Conservation (phyloP, 1,140 invertebrate species). For the Vanessa atalanta region DNA sequence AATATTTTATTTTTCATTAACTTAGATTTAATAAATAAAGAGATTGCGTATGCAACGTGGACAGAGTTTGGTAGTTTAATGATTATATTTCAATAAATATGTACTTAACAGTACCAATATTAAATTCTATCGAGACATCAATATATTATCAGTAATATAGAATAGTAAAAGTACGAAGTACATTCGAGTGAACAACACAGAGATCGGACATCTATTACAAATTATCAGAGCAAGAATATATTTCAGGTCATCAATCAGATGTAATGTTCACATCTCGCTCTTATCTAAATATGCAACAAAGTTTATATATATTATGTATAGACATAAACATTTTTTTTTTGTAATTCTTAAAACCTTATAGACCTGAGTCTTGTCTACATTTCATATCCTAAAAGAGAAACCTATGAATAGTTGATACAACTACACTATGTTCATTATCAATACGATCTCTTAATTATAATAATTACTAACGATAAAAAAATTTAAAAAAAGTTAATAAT, state of each 20-base stretch:
- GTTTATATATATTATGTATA: neutral
- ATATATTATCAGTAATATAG: neutral
- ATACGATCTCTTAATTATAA: neutral
- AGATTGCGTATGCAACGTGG: neutral
- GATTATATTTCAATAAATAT: neutral
- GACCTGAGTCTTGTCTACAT: neutral
- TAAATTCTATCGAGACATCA: neutral
- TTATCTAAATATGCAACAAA: neutral
- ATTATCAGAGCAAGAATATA: neutral
- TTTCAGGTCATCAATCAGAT: neutral
- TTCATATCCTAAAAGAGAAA: conserved; percentile 5
- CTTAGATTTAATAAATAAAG: neutral
- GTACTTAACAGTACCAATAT: neutral
- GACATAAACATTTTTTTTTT: neutral
- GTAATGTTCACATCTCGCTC: neutral
- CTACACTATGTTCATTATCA: neutral
- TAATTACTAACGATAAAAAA: no score
- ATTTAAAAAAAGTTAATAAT: no score
- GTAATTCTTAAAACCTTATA: neutral
- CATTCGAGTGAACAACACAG: neutral
- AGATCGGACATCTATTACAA: neutral
- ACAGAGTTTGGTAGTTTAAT: neutral
- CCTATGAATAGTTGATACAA: neutral
- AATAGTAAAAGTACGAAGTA: neutral
- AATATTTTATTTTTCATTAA: neutral